Evolutionary conservation across 2,797 vertebrate species (phyloP), one percentile per base, ranked within the genome.

Genomic region (Anableps anableps): DNA sequence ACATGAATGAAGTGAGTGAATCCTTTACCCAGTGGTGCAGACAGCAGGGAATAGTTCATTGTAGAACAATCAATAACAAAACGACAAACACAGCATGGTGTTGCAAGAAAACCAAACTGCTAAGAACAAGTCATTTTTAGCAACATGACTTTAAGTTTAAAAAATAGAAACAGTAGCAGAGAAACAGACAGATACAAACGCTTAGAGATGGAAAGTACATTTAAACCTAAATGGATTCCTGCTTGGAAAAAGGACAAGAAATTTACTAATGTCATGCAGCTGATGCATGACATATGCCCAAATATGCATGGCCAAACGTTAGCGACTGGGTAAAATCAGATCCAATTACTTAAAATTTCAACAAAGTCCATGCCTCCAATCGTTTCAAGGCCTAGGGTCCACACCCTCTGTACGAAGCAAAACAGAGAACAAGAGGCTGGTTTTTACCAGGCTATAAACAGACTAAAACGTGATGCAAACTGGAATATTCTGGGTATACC

Each of bases 1-100:
- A 66, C 55, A 72, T 87, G 68, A 87, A 73, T 74, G 66, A 21
- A 76, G 70, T 79, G 64, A 84, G 79, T 62, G 41, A 76, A n/a
- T 85, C 66, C 3, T 48, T 77, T 73, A 62, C 16, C 29, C 48
- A 78, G 76, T 4, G 0, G 31, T 29, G 66, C 81, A 79, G 78
- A 76, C 79, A 66, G 64, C 60, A 76, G 75, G 81, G 81, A 86
- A 34, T 64, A 31, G 17, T 79, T 75, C 72, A 79, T n/a, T 76
- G 77, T 72, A 43, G 47, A 62, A 60, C 10, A n/a, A 91, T 93
- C 90, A 76, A 93, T 93, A 84, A 62, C n/a, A 79, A 78, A 88
- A 87, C 48, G 74, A 89, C 85, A 86, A 89, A 85, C 66, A 72
- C 76, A 70, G n/a, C 23, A 8, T 74, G 5, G 2, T 75, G 64